Base-by-base conservation (phyloP, 2,888 invertebrate genomes). In the Ditula angustiorana region DNA sequence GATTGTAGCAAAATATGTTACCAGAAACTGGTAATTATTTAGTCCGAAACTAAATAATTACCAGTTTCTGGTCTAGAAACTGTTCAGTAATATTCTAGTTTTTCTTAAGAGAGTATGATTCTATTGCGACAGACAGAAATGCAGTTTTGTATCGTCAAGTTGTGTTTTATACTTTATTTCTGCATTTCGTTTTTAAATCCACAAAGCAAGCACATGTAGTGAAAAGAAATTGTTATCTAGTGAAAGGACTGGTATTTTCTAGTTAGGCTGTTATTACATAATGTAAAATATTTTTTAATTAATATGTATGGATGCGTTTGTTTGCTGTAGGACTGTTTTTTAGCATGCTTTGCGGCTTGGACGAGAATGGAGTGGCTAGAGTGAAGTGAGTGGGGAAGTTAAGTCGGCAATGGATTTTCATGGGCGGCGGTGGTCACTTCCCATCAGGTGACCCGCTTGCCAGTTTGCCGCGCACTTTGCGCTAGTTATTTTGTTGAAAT, bases 151-250 rank as follows among this genome's bases (percentile, higher is more conserved):
- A 13, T 35, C 13, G 24, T 35, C 41, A 41, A 53, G 52, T 53
- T 13, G n/a, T n/a, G n/a, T n/a, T 53, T 37, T 37, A 16, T 7
- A 5, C 1, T 13, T 37, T 37, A 16, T 35, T 33, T 33, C 7
- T 10, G 16, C 49, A 49, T 28, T 50, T 50, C 28, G 1, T 41
- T 41, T 41, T 50, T 11, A n/a, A 19, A 28, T 7, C 30, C 30
- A 30, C 28, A n/a, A 13, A 49, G 26, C 56, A 24, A 56, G 50
- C 60, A 59, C 56, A 58, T 26, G 52, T 53, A 52, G 55, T 61
- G 30, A 10, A 28, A 19, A n/a, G n/a, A 66, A 69, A 65, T 69
- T 68, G 69, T 69, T 69, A 67, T 63, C 60, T 68, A 67, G 66
- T 69, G 56, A 49, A 61, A 66, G 56, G 56, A 68, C 69, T 68